Evolutionary conservation across 2,888 invertebrate species (phyloP), one percentile per base, ranked within the genome.

Genomic region (Platycheirus albimanus): DNA sequence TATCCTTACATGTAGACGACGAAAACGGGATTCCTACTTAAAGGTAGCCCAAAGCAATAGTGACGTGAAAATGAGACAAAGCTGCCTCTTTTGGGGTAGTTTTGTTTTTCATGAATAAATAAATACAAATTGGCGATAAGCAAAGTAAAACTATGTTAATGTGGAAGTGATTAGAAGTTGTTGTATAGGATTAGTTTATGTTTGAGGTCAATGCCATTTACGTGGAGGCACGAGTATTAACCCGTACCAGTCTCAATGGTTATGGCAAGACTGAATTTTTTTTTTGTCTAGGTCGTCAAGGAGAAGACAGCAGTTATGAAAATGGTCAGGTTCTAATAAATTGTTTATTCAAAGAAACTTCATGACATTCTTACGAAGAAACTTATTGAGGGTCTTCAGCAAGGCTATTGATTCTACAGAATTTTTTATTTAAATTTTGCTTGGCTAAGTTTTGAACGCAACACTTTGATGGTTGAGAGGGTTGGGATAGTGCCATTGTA

Each of bases 141-240:
- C 33, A 41, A 38, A 56, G 74, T 49, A 49, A 61, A 77, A 69
- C 47, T 78, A 83, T 83, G 78, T 49, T 78, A 83, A 83, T 83
- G 63, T 72, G 61, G 47, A 76, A 61, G 58, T 66, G 76, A 69
- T 78, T 72, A 78, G 81, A 71, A 67, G 52, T 67, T 45, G 28
- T 19, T 45, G 28, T 19, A 19, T n/a, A 30, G 83, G 38, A 83
- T 56, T 61, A 71, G 70, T 67, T 81, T 76, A 78, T 69, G 72
- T 78, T 78, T 83, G 83, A 83, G 83, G 78, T 83, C 83, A 83
- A 83, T 83, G 78, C 67, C 78, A 83, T 83, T 61, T 49, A n/a
- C 13, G 47, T 49, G 28, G 54, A 41, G 70, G n/a, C n/a, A n/a
- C 6, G 24, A 8, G 77, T 71, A 43, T 54, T 52, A 15, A 38